Base-by-base conservation (phyloP, 2,888 invertebrate genomes). In the Sisyra nigra region DNA sequence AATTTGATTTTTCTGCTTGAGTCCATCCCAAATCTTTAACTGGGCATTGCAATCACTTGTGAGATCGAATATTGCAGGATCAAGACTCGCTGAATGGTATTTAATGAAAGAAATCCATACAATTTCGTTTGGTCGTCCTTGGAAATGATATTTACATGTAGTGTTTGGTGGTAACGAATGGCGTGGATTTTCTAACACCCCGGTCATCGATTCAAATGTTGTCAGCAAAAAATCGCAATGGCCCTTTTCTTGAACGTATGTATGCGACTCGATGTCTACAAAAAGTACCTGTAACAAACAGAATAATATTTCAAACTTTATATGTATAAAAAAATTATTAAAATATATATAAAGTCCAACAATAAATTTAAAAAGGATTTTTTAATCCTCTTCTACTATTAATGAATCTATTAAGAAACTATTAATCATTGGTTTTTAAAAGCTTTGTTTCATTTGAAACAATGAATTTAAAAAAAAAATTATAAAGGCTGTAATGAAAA, bases 91-190 rank as follows among this genome's bases (percentile, higher is more conserved):
- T 2, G 82, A 79, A 62, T 84, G 81, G 58, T 85, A 85, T 61
- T 85, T 84, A 53, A 83, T 75, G 58, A 86, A 85, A 18, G 83
- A 82, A 50, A 85, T 72, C 86, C 85, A 85, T 18, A 85, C 82
- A 46, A 81, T 77, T 62, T 84, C 83, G 54, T 77, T 76, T 5
- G 74, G 67, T 42, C 78, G 75, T 19, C 82, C 83, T 63, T 78
- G 67, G 56, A 85, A 83, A 56, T 79, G 78, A 60, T 84, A 85
- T 47, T 80, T 76, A 58, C 86, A 86, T 5, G 83, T 83, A 1
- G 84, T 83, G 61, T 85, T 84, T 2, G 84, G 81, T 1, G 85
- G 83, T 44, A 85, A 63, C 1, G 83, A 80, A 59, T 85, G 84
- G 40, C 76, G 66, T 2, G 84, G 84, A 58, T 81, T 83, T 55